Percentiles rank a stretch among this genome's conserved stretches.
These are phyloP conservation scores for Calypte anna DNA, from an alignment of 2,113 vertebrate species.

Conservation along the genomic window DNA sequence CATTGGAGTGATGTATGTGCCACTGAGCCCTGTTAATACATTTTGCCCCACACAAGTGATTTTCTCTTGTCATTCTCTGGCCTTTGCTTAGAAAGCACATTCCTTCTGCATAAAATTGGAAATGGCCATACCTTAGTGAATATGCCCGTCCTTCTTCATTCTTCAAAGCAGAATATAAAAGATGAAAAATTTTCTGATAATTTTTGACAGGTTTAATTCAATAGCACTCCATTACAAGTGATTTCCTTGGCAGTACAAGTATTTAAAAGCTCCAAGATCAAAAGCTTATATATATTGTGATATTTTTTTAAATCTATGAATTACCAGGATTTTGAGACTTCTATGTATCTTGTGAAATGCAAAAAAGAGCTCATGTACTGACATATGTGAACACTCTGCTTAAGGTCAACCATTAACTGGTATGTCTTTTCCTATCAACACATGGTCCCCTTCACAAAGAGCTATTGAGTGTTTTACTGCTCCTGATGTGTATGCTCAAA, in stretches of 20 bases:
- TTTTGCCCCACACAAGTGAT: neutral
- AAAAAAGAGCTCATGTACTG: neutral
- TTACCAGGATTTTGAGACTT: neutral
- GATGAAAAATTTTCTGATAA: neutral
- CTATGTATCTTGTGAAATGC: neutral
- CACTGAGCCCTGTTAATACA: neutral
- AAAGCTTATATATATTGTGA: neutral
- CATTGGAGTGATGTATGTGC: neutral
- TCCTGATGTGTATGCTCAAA: constrained; percentile 17
- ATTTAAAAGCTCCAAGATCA: neutral
- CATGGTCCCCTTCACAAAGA: constrained; percentile 63
- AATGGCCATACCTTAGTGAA: constrained; percentile 1
- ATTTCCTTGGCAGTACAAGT: neutral
- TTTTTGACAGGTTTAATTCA: neutral
- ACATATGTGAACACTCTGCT: constrained; percentile 1
- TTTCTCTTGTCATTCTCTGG: neutral
- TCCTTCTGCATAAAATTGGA: neutral
- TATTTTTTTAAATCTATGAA: neutral
- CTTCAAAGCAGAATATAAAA: neutral
- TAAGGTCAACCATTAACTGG: constrained; percentile 50
- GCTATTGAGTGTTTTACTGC: constrained; percentile 57
- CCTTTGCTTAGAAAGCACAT: neutral
- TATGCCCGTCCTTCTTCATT: neutral
- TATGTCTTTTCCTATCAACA: constrained; percentile 60
- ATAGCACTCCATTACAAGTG: neutral